phyloP scores from a whole-genome alignment of 2,888 invertebrate genomes.

The Drosophila atripex region DNA sequence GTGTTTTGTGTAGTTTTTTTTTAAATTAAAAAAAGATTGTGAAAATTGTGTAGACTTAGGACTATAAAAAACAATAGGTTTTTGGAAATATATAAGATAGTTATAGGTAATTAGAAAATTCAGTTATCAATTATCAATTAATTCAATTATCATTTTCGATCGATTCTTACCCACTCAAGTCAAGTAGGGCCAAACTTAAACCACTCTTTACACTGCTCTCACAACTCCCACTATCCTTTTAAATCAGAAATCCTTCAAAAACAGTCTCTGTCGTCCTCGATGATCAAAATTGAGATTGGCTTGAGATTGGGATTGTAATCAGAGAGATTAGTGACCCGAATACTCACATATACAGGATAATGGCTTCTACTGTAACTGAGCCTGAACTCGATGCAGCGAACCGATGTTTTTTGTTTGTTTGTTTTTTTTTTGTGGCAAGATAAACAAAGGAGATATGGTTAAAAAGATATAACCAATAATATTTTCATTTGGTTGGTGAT shows the following conservation, averaged over 20 bases:
- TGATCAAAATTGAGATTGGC: slow-evolving; percentile 23
- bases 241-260: slow-evolving; percentile 44
- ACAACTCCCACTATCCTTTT: slow-evolving; percentile 47
- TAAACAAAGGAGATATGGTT: slow-evolving; percentile 23
- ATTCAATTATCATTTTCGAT: slow-evolving; percentile 15
- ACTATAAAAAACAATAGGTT: slow-evolving; percentile 35
- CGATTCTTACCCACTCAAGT: slow-evolving; percentile 48
- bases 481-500: slow-evolving; percentile 15
- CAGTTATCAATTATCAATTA: slow-evolving; percentile 2
- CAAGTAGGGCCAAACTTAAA: slow-evolving; percentile 45
- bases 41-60: slow-evolving; percentile 28
- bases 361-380: slow-evolving; percentile 21
- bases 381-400: neutral
- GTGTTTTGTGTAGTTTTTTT: slow-evolving; percentile 13
- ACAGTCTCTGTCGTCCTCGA: slow-evolving; percentile 20
- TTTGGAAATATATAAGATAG: slow-evolving; percentile 9
- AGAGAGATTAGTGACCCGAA: slow-evolving; percentile 44
- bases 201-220: slow-evolving; percentile 45
- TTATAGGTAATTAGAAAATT: slow-evolving; percentile 18
- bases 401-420: too few relatives aligned
- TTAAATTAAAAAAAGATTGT: slow-evolving; percentile 32
- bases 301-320: slow-evolving; percentile 22
- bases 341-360: slow-evolving; percentile 38
- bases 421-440: slow-evolving; percentile 13
- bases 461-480: slow-evolving; percentile 5